Conservation (phyloP, 2,797 vertebrate species). For the Ceyx erithaca region DNA sequence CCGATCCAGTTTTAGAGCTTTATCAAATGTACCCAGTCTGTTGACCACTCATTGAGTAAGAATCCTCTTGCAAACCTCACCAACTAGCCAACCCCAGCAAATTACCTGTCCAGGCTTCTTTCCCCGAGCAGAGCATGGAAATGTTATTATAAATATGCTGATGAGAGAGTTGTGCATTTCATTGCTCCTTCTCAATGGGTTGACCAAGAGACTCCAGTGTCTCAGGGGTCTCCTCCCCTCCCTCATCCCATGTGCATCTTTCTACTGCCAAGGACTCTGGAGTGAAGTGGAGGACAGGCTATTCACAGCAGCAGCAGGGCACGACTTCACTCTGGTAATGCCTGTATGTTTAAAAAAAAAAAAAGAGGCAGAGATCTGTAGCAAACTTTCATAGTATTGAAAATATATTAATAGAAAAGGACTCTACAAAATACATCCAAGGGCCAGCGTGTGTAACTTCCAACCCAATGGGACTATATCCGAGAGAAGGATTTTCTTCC, state of each 20-base stretch:
- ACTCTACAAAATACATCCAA: neutral
- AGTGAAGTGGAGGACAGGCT: neutral
- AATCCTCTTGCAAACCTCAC: neutral
- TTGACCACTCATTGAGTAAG: neutral
- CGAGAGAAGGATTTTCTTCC: slow-evolving; percentile 6
- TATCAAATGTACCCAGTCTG: neutral
- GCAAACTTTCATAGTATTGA: neutral
- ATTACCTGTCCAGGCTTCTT: neutral
- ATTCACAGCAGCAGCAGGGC: neutral
- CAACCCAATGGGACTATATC: neutral
- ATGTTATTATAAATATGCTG: neutral
- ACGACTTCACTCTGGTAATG: neutral
- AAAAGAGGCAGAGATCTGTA: neutral
- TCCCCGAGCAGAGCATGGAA: neutral
- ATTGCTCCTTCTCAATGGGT: neutral
- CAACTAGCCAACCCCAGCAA: neutral
- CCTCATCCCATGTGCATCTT: neutral
- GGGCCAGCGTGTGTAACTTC: neutral
- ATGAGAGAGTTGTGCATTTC: neutral
- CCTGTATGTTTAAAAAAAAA: neutral
- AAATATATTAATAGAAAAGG: neutral
- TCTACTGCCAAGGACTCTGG: neutral
- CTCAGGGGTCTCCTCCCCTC: neutral
- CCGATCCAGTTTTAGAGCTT: neutral
- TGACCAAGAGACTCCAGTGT: neutral